Conservation (phyloP, 2,113 vertebrate genomes). For the Tyrannus savana region DNA sequence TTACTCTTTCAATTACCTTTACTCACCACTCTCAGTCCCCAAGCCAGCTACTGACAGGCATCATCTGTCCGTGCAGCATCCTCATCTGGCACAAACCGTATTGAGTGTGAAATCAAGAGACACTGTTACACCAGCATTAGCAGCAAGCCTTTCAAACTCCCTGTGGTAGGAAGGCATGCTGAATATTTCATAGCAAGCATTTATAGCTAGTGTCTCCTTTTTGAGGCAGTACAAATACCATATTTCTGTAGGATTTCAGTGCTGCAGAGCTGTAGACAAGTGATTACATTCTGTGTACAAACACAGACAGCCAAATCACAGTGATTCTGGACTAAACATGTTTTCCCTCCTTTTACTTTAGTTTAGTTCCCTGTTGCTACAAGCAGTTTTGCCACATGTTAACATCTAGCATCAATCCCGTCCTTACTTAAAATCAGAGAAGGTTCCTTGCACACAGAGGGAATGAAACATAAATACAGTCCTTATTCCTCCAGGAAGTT, state of each 20-base stretch:
- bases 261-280: not conserved
- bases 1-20: slow-evolving; percentile 39
- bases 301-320: not conserved
- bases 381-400: not conserved
- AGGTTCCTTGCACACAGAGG: not conserved
- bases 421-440: not conserved
- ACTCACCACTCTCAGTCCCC: not conserved
- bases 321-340: not conserved
- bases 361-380: not conserved
- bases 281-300: not conserved
- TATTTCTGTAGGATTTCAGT: not conserved
- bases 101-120: not conserved
- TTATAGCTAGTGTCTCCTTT: not conserved
- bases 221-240: not conserved
- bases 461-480: not conserved
- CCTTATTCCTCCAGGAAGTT: not conserved
- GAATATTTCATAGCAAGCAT: not conserved
- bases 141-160: not conserved
- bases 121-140: not conserved
- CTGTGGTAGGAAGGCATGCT: not conserved
- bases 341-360: not conserved
- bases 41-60: slow-evolving; percentile 32
- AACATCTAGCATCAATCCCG: not conserved
- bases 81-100: not conserved
- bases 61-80: not conserved